These are phyloP conservation scores for Varanus salvator DNA, from an alignment of 2,113 vertebrate genomes.

Conservation along the genomic window DNA sequence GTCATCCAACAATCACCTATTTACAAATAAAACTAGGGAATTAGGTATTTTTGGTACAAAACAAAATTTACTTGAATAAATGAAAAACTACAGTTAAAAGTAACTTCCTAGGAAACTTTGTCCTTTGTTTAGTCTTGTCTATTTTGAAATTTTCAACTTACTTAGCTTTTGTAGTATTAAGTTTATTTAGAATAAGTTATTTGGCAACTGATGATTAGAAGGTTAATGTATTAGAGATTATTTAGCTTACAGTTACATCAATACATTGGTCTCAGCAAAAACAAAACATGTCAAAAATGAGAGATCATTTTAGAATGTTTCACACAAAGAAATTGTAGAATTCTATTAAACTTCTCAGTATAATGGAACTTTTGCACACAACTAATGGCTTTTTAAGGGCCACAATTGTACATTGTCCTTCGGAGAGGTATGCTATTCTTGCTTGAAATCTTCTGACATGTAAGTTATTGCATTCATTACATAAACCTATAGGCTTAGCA, in stretches of 20 bases:
- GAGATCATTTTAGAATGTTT: background rate
- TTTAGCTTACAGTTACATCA: conserved; percentile 6
- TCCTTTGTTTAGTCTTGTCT: background rate
- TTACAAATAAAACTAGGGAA: background rate
- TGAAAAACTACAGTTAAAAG: background rate
- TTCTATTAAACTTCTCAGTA: background rate
- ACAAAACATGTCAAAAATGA: background rate
- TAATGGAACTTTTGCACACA: background rate
- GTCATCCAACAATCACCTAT: background rate
- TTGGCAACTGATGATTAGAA: background rate
- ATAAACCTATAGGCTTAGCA: background rate
- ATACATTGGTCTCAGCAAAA: background rate
- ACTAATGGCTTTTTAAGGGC: background rate
- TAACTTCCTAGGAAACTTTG: background rate
- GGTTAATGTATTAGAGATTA: background rate
- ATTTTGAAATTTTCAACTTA: background rate
- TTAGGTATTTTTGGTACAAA: background rate
- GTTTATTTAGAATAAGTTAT: background rate
- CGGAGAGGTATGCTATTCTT: background rate
- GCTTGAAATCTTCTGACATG: background rate
- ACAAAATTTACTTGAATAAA: background rate
- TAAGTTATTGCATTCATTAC: background rate
- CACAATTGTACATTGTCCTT: no score
- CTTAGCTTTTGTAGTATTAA: background rate
- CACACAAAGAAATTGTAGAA: background rate